Evolutionary conservation across 2,113 vertebrate genomes (phyloP), one percentile per base, ranked within the genome.

Genomic region (Kryptolebias marmoratus): DNA sequence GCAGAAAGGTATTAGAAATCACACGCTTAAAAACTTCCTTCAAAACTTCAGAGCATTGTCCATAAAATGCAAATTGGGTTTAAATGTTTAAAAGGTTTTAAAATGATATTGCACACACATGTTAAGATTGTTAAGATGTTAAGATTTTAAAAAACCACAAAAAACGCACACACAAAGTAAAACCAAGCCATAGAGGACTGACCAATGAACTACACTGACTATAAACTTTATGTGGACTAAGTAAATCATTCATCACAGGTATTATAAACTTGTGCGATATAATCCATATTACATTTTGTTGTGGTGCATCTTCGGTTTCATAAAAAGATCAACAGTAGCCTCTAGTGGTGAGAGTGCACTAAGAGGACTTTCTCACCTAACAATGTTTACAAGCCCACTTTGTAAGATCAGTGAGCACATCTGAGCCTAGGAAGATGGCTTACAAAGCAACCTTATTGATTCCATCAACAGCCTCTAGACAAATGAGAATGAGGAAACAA

Each of bases 241-340:
- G 13, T 32, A 58, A 54, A 49, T 67, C 18, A n/a, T 42, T 44
- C 50, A 58, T 67, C 12, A 61, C 16, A 14, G 5, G n/a, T 28
- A 45, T 28, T 56, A 47, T 31, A 78, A 22, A 56, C 11, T 10
- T 9, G n/a, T 62, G 16, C 49, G 2, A 36, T 13, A 55, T 31
- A 58, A 72, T 45, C 5, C 52, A 11, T 22, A 64, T 18, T 45
- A 28, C 3, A 31, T 22, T 0, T 16, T 30, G 49, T 39, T 18
- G 18, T 16, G 6, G 31, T 7, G 36, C 15, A 18, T 36, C 49
- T 55, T 62, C 15, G 15, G 12, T 77, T 89, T 73, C 53, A 89
- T 79, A 84, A 68, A 77, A 71, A 90, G 90, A 83, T 49, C 90
- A 90, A 92, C 71, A 88, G 84, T 81, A 80, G 64, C 90, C 88